A percentile compares a stretch with the other conserved stretches of the same genome.
phyloP scores from a whole-genome alignment of 2,113 vertebrate species.

The Rhinolophus sinicus region DNA sequence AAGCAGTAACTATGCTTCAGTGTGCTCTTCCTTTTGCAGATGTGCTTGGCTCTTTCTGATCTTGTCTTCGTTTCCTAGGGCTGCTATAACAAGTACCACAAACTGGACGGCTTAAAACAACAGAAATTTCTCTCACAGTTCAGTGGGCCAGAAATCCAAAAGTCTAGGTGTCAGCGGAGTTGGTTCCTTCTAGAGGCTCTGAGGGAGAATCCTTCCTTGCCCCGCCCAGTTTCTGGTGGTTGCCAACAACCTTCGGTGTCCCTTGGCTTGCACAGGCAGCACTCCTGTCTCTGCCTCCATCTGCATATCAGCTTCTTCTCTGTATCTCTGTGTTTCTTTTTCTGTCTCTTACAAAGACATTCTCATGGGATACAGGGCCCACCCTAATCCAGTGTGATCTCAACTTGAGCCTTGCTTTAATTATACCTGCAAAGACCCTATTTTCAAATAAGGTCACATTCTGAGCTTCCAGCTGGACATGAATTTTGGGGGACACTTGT shows the following conservation, averaged over 20 bases:
- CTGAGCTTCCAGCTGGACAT: neutral
- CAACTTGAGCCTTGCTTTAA: neutral
- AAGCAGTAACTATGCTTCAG: too few species aligned
- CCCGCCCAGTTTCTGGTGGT: neutral
- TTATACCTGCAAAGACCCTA: neutral
- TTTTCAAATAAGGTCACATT: neutral
- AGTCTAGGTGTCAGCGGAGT: too few species aligned
- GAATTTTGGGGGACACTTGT: neutral
- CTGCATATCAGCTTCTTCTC: neutral
- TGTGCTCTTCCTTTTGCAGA: neutral
- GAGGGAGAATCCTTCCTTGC: too few species aligned
- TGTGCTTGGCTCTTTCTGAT: neutral
- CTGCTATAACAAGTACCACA: too few species aligned
- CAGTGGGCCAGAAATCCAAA: too few species aligned
- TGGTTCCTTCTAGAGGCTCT: too few species aligned
- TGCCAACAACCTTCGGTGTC: too few species aligned
- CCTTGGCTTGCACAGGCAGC: neutral
- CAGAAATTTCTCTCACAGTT: too few species aligned
- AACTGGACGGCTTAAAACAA: too few species aligned
- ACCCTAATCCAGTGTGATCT: neutral
- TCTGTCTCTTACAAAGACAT: neutral
- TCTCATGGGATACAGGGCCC: neutral
- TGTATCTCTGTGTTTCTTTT: neutral
- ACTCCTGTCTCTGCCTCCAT: neutral
- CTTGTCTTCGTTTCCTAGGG: neutral